These are phyloP conservation scores for Propithecus coquereli DNA, from an alignment of 2,113 vertebrate species.

Conservation along the genomic window DNA sequence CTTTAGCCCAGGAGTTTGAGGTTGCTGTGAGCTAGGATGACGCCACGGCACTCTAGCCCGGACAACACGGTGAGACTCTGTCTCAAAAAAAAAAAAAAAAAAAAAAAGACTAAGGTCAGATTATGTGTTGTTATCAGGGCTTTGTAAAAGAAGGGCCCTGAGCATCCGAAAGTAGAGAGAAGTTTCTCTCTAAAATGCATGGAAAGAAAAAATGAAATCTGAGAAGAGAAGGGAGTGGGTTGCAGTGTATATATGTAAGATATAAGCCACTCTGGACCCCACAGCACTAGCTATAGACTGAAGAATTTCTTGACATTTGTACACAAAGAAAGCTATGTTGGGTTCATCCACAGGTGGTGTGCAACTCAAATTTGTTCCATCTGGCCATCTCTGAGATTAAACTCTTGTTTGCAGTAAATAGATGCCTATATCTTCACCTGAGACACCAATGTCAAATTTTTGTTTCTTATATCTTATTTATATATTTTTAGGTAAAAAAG, in stretches of 20 bases:
- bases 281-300: accelerated
- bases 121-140: not conserved
- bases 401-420: not conserved
- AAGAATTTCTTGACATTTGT: not conserved
- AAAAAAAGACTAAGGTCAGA: not conserved
- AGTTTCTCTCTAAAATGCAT: not conserved
- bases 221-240: not conserved
- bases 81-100: too few species aligned
- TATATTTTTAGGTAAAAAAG: not conserved
- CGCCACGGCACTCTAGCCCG: too few species aligned
- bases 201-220: not conserved
- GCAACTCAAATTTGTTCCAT: not conserved
- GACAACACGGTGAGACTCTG: too few species aligned
- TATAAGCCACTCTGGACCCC: accelerated
- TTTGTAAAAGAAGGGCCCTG: not conserved
- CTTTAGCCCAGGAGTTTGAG: too few species aligned
- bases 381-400: not conserved
- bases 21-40: too few species aligned
- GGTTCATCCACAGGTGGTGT: not conserved
- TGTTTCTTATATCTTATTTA: not conserved
- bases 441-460: not conserved
- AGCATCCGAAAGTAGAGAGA: not conserved
- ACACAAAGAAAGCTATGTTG: not conserved
- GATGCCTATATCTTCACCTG: not conserved
- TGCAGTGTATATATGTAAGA: not conserved